Conservation (phyloP, 2,888 invertebrate genomes). For the Adelognathus sp. region DNA sequence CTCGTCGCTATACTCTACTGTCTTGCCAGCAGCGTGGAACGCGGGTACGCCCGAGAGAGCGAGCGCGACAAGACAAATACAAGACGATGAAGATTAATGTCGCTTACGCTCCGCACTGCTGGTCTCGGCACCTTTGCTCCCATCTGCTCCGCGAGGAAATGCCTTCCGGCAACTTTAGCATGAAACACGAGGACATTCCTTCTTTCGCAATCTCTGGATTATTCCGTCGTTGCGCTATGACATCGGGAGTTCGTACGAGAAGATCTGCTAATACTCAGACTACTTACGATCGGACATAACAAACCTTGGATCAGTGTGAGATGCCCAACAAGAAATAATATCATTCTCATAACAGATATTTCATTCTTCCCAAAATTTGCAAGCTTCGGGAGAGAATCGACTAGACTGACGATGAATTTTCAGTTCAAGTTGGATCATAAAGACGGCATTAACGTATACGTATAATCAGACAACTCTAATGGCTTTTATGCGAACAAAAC, state of each 20-base stretch:
- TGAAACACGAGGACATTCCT: constrained; percentile 29
- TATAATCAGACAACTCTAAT: no score
- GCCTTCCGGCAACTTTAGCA: constrained; percentile 52
- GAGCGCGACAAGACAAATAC: constrained; percentile 72
- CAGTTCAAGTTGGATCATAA: no score
- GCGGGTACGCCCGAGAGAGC: constrained; percentile 34
- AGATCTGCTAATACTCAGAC: background rate
- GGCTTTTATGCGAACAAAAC: no score
- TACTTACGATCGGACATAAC: background rate
- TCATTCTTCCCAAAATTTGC: background rate
- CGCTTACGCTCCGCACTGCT: constrained; percentile 45
- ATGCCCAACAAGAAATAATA: background rate
- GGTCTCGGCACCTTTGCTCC: constrained; percentile 55
- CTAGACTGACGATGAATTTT: no score
- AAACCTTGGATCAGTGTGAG: background rate
- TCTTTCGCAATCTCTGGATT: background rate
- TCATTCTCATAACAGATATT: background rate
- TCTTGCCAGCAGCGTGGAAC: constrained; percentile 34
- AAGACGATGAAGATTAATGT: constrained; percentile 77
- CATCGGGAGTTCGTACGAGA: background rate
- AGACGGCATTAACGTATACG: no score
- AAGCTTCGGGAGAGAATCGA: no score
- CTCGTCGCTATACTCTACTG: constrained; percentile 6
- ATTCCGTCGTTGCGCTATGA: background rate
- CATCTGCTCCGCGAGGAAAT: constrained; percentile 56